Evolutionary conservation across 2,797 vertebrate species (phyloP).

Genomic region (Hapalemur alaotrensis): DNA sequence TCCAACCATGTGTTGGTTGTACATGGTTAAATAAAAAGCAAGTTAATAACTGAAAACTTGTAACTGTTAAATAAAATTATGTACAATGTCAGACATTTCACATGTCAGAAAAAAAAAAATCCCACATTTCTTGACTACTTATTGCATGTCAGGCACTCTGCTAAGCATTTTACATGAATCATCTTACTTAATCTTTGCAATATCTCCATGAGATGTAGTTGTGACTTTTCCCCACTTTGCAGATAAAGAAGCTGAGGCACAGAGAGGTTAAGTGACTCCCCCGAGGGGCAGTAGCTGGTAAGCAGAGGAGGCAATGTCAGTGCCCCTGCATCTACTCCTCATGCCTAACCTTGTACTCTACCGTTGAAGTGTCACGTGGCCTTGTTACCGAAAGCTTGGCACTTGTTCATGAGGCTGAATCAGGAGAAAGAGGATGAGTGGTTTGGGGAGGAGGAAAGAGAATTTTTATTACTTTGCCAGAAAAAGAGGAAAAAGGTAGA

Average conservation of each 20-base stretch:
- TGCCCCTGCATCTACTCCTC: not conserved
- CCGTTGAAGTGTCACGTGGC: not conserved
- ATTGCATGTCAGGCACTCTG: too few relatives aligned
- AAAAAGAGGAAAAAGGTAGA: too few relatives aligned
- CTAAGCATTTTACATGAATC: too few relatives aligned
- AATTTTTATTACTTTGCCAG: too few relatives aligned
- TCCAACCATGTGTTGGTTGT: not conserved
- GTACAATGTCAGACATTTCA: conserved; percentile 45
- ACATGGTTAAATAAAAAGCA: not conserved
- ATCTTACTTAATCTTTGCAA: not conserved
- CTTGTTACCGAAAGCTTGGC: too few relatives aligned
- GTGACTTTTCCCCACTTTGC: not conserved
- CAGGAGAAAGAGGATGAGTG: too few relatives aligned
- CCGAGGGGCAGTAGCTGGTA: not conserved
- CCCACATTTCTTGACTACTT: not conserved
- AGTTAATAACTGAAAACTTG: not conserved
- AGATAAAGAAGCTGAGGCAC: not conserved
- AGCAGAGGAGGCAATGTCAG: not conserved
- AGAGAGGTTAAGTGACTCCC: not conserved
- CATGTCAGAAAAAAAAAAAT: not conserved
- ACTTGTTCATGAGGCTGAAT: too few relatives aligned
- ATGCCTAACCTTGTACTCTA: not conserved
- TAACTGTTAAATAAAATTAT: conserved; percentile 22
- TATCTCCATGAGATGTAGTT: not conserved
- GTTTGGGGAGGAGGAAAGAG: too few relatives aligned